A percentile compares a stretch with the other conserved stretches of the same genome.
Conservation (phyloP, 2,797 vertebrate species). For the Graptemys geographica region DNA sequence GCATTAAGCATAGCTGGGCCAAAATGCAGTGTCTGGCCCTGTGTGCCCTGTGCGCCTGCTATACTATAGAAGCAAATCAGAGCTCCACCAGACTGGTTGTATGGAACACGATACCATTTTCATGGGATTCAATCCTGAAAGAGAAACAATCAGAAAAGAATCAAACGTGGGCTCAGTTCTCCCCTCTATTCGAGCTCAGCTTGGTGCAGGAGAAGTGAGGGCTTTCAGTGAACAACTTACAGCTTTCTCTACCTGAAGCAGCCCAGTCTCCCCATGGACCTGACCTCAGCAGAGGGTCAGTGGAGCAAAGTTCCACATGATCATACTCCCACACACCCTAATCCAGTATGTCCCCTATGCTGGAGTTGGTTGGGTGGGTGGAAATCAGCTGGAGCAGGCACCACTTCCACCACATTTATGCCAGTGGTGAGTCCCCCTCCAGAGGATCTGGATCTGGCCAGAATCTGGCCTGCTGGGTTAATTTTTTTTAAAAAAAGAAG, state of each 20-base stretch:
- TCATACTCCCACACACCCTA: neutral
- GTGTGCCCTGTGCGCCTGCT: neutral
- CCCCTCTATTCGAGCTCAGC: neutral
- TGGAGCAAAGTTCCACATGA: neutral
- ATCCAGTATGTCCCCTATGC: neutral
- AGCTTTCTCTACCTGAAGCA: neutral
- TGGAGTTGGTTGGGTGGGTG: neutral
- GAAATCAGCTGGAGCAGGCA: neutral
- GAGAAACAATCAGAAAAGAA: neutral
- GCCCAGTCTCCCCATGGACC: neutral
- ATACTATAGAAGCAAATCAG: rapidly evolving
- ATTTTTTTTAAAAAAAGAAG: neutral
- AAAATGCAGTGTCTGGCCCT: neutral
- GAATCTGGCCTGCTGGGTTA: neutral
- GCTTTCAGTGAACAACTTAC: neutral
- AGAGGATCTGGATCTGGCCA: neutral
- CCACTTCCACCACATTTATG: neutral
- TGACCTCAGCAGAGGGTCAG: neutral
- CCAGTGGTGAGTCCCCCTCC: rapidly evolving
- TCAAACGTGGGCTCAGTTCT: neutral
- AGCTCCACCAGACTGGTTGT: neutral
- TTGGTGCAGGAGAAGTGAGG: neutral
- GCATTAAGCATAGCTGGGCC: neutral
- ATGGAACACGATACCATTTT: neutral
- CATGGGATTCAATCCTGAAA: neutral